Percentiles rank a stretch among this genome's conserved stretches.
phyloP scores from a whole-genome alignment of 2,113 vertebrate genomes.

The Corynorhinus townsendii region DNA sequence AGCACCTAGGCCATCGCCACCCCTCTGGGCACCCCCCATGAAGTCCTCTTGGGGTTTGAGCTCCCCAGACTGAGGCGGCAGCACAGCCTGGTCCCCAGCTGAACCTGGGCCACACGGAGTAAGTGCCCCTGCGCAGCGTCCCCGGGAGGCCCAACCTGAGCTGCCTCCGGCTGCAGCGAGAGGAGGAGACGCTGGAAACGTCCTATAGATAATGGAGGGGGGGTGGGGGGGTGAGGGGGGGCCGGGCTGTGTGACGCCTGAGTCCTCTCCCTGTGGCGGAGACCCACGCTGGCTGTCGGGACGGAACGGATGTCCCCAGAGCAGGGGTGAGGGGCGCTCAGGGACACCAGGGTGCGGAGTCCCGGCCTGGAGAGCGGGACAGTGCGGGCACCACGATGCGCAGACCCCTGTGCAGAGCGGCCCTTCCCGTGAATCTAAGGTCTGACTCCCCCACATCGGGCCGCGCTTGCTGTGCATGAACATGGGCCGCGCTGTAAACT shows the following conservation, averaged over 20 bases:
- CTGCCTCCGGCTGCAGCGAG: not conserved
- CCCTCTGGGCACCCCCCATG: not conserved
- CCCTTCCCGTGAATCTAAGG: not conserved
- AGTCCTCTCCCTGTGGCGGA: too few species aligned
- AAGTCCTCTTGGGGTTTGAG: not conserved
- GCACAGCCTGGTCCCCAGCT: not conserved
- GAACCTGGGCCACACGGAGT: not conserved
- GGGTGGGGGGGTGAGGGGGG: not conserved
- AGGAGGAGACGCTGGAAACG: too few species aligned
- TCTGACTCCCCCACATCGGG: not conserved
- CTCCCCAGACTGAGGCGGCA: not conserved
- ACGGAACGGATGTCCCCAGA: not conserved
- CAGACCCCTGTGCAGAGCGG: not conserved
- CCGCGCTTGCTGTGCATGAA: rapidly evolving
- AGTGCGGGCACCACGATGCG: not conserved
- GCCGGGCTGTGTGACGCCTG: not conserved
- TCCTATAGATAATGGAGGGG: rapidly evolving
- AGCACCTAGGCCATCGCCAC: too few species aligned
- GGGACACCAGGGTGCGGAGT: rapidly evolving
- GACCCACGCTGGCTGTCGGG: not conserved
- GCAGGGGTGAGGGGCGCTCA: not conserved
- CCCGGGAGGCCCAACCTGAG: not conserved
- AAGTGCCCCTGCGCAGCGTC: not conserved
- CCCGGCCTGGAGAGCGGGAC: rapidly evolving
- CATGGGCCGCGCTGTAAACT: rapidly evolving